phyloP scores from a whole-genome alignment of 2,888 invertebrate genomes.

The Hemistola chrysoprasaria region DNA sequence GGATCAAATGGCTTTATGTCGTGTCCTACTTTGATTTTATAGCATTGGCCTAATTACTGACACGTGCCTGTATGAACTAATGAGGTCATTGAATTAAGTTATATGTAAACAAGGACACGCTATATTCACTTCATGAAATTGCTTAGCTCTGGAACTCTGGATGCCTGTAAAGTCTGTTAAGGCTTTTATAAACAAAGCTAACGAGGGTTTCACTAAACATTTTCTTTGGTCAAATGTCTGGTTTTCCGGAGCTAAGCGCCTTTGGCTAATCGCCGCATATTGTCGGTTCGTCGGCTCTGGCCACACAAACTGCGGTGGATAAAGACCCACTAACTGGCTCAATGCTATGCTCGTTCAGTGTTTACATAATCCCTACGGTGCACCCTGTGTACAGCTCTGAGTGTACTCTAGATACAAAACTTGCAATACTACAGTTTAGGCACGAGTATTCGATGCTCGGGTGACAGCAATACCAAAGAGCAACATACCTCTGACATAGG shows the following conservation, averaged over 20 bases:
- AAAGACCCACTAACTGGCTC: slow-evolving; percentile 43
- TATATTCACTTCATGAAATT: too few relatives aligned
- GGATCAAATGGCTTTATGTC: too few relatives aligned
- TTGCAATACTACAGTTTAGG: slow-evolving; percentile 7
- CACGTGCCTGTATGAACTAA: slow-evolving; percentile 11
- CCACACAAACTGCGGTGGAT: slow-evolving; percentile 18
- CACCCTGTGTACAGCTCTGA: slow-evolving; percentile 23
- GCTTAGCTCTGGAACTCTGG: too few relatives aligned
- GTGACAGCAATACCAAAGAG: too few relatives aligned
- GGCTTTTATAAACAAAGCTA: too few relatives aligned
- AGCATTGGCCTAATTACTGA: slow-evolving; percentile 15
- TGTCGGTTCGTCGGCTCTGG: slow-evolving; percentile 10
- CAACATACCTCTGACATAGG: too few relatives aligned
- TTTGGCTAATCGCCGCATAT: slow-evolving; percentile 32
- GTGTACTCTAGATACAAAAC: slow-evolving; percentile 6
- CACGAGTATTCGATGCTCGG: neutral
- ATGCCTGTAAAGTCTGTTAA: too few relatives aligned
- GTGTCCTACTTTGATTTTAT: slow-evolving; percentile 13
- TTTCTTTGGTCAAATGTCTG: neutral
- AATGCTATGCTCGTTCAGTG: slow-evolving; percentile 30
- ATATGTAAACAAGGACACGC: slow-evolving; percentile 4
- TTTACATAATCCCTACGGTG: slow-evolving; percentile 42
- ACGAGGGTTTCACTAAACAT: neutral
- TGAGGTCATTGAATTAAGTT: slow-evolving; percentile 11
- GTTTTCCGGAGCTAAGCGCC: slow-evolving; percentile 8